Evolutionary conservation across 2,113 vertebrate species (phyloP).

Genomic region (Apistogramma diplotaenia): DNA sequence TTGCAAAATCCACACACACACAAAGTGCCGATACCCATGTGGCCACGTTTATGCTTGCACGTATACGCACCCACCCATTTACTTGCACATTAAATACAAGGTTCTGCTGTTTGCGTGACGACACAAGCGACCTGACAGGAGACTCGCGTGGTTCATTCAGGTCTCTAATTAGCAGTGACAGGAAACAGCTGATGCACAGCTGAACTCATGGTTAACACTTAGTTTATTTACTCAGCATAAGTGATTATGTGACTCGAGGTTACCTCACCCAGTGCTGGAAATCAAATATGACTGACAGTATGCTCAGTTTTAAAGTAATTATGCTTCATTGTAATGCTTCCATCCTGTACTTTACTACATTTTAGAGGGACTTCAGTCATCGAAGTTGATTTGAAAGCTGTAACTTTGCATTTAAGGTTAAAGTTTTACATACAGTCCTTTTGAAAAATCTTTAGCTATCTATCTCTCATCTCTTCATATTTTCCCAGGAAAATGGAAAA

Average conservation of each 20-base stretch:
- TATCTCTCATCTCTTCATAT: not conserved
- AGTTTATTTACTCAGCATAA: constrained; percentile 31
- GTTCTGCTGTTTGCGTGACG: not conserved
- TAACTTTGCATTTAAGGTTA: not conserved
- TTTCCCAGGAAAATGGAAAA: not conserved
- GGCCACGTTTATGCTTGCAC: constrained; percentile 10
- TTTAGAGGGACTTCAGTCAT: not conserved
- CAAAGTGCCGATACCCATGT: not conserved
- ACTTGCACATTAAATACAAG: not conserved
- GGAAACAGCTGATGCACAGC: not conserved
- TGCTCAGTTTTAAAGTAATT: not conserved
- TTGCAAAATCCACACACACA: constrained; percentile 18
- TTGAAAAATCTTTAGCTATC: not conserved
- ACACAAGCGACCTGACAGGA: not conserved
- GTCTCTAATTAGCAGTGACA: not conserved
- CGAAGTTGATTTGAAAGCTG: not conserved
- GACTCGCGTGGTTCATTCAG: not conserved
- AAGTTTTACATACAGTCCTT: not conserved
- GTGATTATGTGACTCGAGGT: not conserved
- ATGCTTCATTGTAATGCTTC: not conserved
- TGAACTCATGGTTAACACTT: constrained; percentile 4
- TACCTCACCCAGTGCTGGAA: not conserved
- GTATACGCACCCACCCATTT: constrained; percentile 3
- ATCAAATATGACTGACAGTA: not conserved
- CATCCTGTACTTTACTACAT: not conserved